Conservation (phyloP, 2,113 vertebrate genomes). For the Corydoras maculifer region DNA sequence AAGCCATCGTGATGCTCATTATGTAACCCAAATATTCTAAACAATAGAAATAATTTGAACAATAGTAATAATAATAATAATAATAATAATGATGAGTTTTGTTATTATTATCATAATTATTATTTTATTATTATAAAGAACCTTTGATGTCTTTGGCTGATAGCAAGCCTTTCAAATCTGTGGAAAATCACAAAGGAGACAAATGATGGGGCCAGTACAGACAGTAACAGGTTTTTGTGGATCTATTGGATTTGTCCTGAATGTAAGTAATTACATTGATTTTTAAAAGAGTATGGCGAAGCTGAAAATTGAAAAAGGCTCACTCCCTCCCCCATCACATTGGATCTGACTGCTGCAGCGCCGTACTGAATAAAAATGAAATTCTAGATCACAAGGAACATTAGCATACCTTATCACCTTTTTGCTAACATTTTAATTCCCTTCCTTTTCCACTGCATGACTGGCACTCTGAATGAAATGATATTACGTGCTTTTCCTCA, state of each 20-base stretch:
- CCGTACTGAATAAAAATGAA: neutral
- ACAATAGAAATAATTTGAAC: no score
- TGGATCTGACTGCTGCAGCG: neutral
- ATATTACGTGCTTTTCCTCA: slow-evolving; percentile 7
- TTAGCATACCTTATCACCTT: slow-evolving; percentile 15
- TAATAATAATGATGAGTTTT: no score
- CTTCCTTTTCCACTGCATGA: slow-evolving; percentile 11
- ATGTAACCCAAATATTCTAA: no score
- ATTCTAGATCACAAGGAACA: neutral
- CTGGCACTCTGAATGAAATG: neutral
- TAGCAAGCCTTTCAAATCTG: no score
- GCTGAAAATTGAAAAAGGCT: neutral
- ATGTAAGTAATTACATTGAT: slow-evolving; percentile 26
- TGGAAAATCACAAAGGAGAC: no score
- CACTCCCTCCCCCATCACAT: neutral
- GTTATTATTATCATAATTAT: no score
- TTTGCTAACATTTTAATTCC: slow-evolving; percentile 2
- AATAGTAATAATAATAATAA: no score
- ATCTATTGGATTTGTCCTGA: slow-evolving; percentile 13
- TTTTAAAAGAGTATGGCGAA: neutral
- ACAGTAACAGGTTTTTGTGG: slow-evolving; percentile 11
- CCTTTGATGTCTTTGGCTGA: no score
- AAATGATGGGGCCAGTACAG: neutral
- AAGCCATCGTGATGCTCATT: no score
- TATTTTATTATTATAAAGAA: no score